These are phyloP conservation scores for Eilema caniola DNA, from an alignment of 2,888 invertebrate species.

Conservation along the genomic window DNA sequence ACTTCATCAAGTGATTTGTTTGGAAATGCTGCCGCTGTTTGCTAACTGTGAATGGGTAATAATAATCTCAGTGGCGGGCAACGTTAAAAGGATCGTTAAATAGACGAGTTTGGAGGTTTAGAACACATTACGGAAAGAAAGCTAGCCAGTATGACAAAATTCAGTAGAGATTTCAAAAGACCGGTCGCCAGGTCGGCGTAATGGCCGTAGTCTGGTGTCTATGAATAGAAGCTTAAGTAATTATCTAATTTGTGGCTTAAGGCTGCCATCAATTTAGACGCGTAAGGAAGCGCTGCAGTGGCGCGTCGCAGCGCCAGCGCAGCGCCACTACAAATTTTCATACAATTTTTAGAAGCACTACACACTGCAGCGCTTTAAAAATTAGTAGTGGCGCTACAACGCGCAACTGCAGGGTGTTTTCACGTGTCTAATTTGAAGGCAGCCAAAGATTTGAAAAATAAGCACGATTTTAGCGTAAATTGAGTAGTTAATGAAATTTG, in stretches of 20 bases:
- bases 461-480: too few relatives aligned
- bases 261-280: too few relatives aligned
- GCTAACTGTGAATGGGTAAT: neutral
- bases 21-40: too few relatives aligned
- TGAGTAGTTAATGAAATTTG: neutral
- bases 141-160: neutral
- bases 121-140: neutral
- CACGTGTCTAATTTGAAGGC: too few relatives aligned
- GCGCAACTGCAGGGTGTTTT: too few relatives aligned
- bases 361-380: too few relatives aligned
- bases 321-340: too few relatives aligned
- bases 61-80: neutral
- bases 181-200: neutral
- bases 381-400: too few relatives aligned
- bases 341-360: too few relatives aligned
- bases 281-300: too few relatives aligned
- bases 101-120: constrained; percentile 7
- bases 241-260: neutral
- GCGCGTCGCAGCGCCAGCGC: too few relatives aligned
- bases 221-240: neutral
- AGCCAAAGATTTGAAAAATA: neutral
- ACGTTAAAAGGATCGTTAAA: neutral
- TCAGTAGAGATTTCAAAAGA: constrained; percentile 5
- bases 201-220: neutral
- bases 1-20: too few relatives aligned